These are phyloP conservation scores for Atrichornis clamosus DNA, from an alignment of 2,113 vertebrate genomes.

Conservation along the genomic window DNA sequence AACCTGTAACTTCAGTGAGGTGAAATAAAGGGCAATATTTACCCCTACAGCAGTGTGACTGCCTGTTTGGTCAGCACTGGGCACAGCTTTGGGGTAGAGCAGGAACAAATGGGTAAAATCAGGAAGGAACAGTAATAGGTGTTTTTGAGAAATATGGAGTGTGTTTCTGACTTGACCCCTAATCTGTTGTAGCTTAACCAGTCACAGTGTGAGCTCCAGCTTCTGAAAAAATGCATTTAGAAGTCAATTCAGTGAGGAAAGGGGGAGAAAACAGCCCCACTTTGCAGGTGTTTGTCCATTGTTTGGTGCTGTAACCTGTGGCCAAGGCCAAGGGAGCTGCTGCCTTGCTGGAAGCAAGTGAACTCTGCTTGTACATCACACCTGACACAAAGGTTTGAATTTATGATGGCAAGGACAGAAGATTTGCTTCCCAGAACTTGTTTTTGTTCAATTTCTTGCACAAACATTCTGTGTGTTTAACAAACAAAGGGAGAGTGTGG, in stretches of 20 bases:
- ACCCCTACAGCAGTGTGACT: fast-evolving
- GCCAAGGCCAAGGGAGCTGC: not conserved
- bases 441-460: not conserved
- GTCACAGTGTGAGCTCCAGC: not conserved
- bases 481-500: not conserved
- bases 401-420: not conserved
- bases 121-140: not conserved
- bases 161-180: not conserved
- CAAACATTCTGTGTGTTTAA: not conserved
- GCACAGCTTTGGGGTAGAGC: not conserved
- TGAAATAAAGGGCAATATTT: not conserved
- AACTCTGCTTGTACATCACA: fast-evolving
- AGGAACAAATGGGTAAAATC: not conserved
- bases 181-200: not conserved
- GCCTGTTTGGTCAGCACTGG: not conserved
- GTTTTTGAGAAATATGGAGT: not conserved
- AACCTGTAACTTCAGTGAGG: not conserved
- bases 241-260: not conserved
- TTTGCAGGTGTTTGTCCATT: not conserved
- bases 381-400: fast-evolving
- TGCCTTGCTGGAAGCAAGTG: fast-evolving
- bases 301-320: not conserved
- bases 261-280: not conserved
- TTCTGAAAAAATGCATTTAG: not conserved
- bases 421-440: not conserved